Evolutionary conservation across 2,113 vertebrate genomes (phyloP).

Genomic region (Limnothrissa miodon): DNA sequence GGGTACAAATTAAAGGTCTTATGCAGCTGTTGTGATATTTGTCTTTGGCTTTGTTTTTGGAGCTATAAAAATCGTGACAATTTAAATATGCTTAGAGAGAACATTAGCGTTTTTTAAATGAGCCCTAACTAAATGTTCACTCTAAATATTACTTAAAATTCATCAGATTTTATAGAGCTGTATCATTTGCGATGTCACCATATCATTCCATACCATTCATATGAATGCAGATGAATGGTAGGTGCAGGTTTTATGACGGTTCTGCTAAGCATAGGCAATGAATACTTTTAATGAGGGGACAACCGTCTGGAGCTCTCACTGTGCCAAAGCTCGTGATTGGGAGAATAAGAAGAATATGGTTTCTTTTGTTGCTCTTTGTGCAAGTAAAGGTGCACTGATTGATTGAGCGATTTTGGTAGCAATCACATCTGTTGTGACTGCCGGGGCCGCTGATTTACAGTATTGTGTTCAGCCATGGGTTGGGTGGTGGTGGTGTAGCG

Average conservation of each 20-base stretch:
- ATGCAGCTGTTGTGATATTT: background rate
- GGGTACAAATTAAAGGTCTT: constrained; percentile 28
- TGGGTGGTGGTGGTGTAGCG: too few species aligned
- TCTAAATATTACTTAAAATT: too few species aligned
- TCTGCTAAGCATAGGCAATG: background rate
- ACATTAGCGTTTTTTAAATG: too few species aligned
- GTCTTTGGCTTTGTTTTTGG: background rate
- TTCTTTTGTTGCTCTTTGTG: background rate
- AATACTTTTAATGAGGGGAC: background rate
- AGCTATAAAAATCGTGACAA: background rate
- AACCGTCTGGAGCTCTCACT: background rate
- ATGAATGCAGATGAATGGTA: background rate
- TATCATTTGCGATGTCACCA: too few species aligned
- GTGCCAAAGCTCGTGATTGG: background rate
- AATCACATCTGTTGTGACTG: too few species aligned
- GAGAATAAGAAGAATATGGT: background rate
- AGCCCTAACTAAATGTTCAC: too few species aligned
- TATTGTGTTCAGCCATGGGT: too few species aligned
- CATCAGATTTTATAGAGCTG: too few species aligned
- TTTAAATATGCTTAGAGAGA: too few species aligned
- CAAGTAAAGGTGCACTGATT: too few species aligned
- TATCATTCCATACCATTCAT: background rate
- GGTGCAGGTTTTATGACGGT: background rate
- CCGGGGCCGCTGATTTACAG: too few species aligned
- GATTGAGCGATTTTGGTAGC: too few species aligned